Percentiles rank a stretch among this genome's conserved stretches.
phyloP scores from a whole-genome alignment of 2,888 invertebrate genomes.

The Carterocephalus palaemon region DNA sequence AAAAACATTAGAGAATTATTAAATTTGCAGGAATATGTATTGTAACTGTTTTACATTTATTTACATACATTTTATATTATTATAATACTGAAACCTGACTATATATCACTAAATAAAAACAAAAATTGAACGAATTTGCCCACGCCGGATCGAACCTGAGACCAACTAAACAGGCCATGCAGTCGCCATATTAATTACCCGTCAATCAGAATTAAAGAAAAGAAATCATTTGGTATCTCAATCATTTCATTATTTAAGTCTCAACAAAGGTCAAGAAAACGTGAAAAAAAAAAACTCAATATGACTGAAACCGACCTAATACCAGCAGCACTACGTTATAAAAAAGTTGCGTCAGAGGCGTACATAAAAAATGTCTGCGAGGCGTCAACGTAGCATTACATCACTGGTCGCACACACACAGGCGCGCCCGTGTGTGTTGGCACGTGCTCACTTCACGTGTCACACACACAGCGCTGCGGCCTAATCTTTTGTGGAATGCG shows the following conservation, averaged over 20 bases:
- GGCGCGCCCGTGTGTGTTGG: conserved; percentile 28
- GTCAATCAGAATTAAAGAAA: too few species aligned
- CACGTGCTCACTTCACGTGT: conserved; percentile 41
- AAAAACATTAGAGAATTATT: conserved; percentile 24
- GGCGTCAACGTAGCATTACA: conserved; percentile 73
- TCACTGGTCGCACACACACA: conserved; percentile 49
- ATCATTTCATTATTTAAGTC: too few species aligned
- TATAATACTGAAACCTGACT: too few species aligned
- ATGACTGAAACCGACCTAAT: conserved; percentile 40
- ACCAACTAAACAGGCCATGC: too few species aligned
- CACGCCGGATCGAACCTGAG: too few species aligned
- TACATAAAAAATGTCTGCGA: conserved; percentile 76
- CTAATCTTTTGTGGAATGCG: conserved; percentile 77
- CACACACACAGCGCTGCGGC: conserved; percentile 43
- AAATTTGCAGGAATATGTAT: too few species aligned
- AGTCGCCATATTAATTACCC: too few species aligned
- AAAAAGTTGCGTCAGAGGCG: conserved; percentile 77
- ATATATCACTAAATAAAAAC: too few species aligned
- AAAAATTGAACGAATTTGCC: too few species aligned
- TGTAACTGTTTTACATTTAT: too few species aligned
- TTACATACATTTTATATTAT: too few species aligned
- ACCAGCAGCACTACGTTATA: conserved; percentile 58
- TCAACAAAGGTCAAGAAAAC: conserved; percentile 15
- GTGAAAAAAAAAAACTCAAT: conserved; percentile 9
- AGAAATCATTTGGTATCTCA: too few species aligned